Evolutionary conservation across 2,888 invertebrate species (phyloP), one percentile per base, ranked within the genome.

Genomic region (Cantharis nigra): DNA sequence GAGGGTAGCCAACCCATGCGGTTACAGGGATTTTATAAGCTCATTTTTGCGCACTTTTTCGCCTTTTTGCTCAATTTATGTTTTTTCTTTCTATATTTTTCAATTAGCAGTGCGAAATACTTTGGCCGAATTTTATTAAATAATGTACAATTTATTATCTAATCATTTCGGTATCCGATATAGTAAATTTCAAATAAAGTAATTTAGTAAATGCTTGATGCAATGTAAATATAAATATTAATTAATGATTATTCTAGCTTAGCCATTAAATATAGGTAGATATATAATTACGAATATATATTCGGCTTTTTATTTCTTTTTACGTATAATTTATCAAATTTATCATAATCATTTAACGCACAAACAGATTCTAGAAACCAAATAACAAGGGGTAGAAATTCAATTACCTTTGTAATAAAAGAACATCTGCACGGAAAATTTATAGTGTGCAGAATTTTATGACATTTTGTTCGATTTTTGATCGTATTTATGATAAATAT

Each of bases 1-100:
- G 74, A 72, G 71, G 63, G 69, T 76, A 72, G 65, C 81, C 84
- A 81, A 84, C 85, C 85, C 84, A 83, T 86, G 86, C 84, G 87
- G 86, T 87, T 85, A 83, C 84, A 82, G 83, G 86, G 85, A 86
- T 85, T 87, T 86, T 86, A 85, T 85, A 82, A 83, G 86, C 84
- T 83, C 85, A 87, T 86, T 86, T 86, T 86, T 84, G 85, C 83
- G 83, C 77, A 82, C 78, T 79, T 81, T 65, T 20, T 13, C 20
- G 18, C 18, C 7, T 49, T 49, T 49, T 49, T n/a, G n/a, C 49
- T 49, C 2, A 2, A 16, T 16, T 16, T 16, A 16, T 16, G 13
- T 49, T 49, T 49, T 49, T 49, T n/a, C 7, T 49, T 7, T 49
- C n/a, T 7, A 13, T 26, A 23, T 23, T 26, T 18, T 67, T 67